Evolutionary conservation across 2,888 invertebrate genomes (phyloP), one percentile per base, ranked within the genome.

Genomic region (Spilarctia lutea): DNA sequence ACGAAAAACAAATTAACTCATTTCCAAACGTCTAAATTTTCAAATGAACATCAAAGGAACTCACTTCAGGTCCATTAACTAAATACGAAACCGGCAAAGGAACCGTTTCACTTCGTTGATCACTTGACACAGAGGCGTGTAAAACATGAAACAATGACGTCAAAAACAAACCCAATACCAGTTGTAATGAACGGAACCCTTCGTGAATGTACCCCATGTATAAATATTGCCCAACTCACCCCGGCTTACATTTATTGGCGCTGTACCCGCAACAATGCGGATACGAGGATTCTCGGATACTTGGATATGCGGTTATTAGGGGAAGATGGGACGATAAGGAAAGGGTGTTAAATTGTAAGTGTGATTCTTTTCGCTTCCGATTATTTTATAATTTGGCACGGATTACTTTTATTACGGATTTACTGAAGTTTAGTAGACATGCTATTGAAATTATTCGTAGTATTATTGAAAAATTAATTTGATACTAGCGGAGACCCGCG

Each of bases 81-180:
- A 33, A 83, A 84, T 78, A 76, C 73, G 68, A 70, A 69, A 69
- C 72, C 72, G 67, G 76, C 76, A 75, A 69, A 72, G 65, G 68
- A 73, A 71, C 79, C 75, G 66, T 67, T 75, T 75, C 70, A 66
- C 72, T 65, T 71, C 71, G 73, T 48, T 75, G 71, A 33, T 71
- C 75, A 69, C 42, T 74, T 67, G 74, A 69, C 70, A 71, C 66
- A 66, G 65, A 75, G 68, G 69, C 77, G 75, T 77, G 77, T 78
- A 79, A 75, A 77, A 73, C 81, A 76, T 74, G 52, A 81, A 80
- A 84, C 85, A 81, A 83, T 83, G 72, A 79, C 80, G 72, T 83
- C 80, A 74, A 81, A 80, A 80, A 83, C 86, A 82, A 81, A 85
- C 82, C 85, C 89, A 89, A 91, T 89, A 88, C 91, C 83, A 80